Conservation (phyloP, 2,888 invertebrate species). For the Opisthograptis luteolata region DNA sequence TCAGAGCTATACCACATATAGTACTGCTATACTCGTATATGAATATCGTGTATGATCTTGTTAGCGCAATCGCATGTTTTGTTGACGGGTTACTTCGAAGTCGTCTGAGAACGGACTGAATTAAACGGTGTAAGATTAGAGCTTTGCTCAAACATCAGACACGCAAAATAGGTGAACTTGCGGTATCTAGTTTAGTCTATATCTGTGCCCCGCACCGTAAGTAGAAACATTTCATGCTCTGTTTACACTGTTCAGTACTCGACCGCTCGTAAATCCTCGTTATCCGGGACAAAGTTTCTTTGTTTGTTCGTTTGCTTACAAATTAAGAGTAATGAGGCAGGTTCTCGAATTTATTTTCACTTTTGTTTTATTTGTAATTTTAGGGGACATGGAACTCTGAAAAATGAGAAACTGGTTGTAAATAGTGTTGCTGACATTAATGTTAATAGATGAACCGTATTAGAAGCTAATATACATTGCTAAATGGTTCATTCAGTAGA, state of each 20-base stretch:
- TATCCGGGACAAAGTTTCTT: constrained; percentile 24
- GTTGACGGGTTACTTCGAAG: too few species aligned
- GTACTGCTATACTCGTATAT: too few species aligned
- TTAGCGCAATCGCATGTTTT: too few species aligned
- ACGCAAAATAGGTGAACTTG: too few species aligned
- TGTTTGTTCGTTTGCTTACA: constrained; percentile 28
- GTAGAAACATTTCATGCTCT: constrained; percentile 13
- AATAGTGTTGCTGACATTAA: background rate
- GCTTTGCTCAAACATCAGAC: too few species aligned
- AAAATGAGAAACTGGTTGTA: constrained; percentile 3
- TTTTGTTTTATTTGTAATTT: constrained; percentile 16
- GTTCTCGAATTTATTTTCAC: constrained; percentile 21
- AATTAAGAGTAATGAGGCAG: constrained; percentile 27
- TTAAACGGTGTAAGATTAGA: too few species aligned
- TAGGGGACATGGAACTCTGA: constrained; percentile 14
- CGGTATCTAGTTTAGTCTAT: background rate
- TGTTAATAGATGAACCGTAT: background rate
- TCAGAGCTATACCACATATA: too few species aligned
- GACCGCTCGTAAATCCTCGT: constrained; percentile 26
- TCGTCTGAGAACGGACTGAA: background rate
- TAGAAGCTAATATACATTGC: background rate
- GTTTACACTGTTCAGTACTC: constrained; percentile 22
- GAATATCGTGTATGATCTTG: too few species aligned
- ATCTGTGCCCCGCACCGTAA: background rate
- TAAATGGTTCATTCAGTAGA: too few species aligned